Conservation (phyloP, 2,797 vertebrate species). For the Lates japonicus region DNA sequence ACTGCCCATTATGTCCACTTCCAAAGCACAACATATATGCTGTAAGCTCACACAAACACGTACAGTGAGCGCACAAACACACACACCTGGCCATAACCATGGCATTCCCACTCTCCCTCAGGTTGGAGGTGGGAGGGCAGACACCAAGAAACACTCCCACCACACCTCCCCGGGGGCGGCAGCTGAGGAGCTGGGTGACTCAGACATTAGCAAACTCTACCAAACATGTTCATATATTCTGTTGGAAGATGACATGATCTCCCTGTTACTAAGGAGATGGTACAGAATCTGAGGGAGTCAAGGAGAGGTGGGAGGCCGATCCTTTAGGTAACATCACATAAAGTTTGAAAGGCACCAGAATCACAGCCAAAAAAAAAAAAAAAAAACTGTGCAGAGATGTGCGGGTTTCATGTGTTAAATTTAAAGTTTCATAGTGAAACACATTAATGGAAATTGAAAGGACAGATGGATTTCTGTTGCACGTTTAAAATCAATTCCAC, state of each 20-base stretch:
- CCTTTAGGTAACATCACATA: not conserved
- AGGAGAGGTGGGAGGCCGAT: not conserved
- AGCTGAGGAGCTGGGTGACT: slow-evolving; percentile 60
- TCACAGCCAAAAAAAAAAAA: too few species aligned
- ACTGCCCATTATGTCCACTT: slow-evolving; percentile 36
- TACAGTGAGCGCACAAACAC: not conserved
- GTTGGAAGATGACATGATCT: slow-evolving; percentile 46
- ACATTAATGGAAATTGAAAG: not conserved
- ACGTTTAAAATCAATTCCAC: not conserved
- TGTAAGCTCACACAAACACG: not conserved
- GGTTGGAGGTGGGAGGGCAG: slow-evolving; percentile 60
- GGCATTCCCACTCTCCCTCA: slow-evolving; percentile 44
- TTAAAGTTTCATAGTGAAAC: not conserved
- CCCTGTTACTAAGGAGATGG: slow-evolving; percentile 68
- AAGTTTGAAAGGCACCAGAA: not conserved
- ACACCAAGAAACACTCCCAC: slow-evolving; percentile 36
- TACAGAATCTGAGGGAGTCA: slow-evolving; percentile 18
- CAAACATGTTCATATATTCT: slow-evolving; percentile 61
- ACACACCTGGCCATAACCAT: slow-evolving; percentile 57
- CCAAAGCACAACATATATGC: slow-evolving; percentile 25
- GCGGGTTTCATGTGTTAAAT: not conserved
- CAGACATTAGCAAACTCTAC: slow-evolving; percentile 66
- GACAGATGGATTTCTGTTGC: not conserved
- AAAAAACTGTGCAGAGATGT: not conserved
- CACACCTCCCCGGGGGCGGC: slow-evolving; percentile 11